phyloP scores from a whole-genome alignment of 1,140 invertebrate species.

The Colletes gigas region DNA sequence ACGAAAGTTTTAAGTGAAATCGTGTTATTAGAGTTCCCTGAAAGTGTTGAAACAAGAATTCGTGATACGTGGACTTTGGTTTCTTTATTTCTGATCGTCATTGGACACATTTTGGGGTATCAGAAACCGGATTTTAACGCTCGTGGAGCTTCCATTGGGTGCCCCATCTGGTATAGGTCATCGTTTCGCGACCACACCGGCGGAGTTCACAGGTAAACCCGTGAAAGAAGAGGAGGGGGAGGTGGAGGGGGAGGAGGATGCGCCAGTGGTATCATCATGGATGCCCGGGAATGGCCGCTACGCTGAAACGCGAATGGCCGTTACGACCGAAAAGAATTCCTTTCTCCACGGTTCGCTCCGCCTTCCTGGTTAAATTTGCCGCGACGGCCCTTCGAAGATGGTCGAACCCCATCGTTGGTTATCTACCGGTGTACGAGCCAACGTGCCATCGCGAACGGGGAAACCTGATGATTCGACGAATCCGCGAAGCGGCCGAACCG shows the following conservation, averaged over 20 bases:
- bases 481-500: neutral
- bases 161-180: neutral
- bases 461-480: neutral
- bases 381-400: neutral
- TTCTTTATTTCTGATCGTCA: no score
- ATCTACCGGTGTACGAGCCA: neutral
- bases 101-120: no score
- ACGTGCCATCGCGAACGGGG: neutral
- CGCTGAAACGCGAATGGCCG: constrained; percentile 63
- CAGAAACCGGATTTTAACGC: no score
- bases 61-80: no score
- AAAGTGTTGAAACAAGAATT: no score
- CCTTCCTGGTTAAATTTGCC: constrained; percentile 62
- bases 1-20: no score
- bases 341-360: constrained; percentile 68
- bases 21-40: no score
- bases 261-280: constrained; percentile 59
- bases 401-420: neutral
- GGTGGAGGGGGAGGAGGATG: constrained; percentile 59
- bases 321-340: constrained; percentile 58
- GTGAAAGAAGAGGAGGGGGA: constrained; percentile 52
- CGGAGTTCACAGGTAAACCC: neutral
- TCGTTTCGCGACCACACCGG: neutral
- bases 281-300: constrained; percentile 73
- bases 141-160: neutral